Conservation (phyloP, 2,797 vertebrate species). For the Sarcoramphus papa region DNA sequence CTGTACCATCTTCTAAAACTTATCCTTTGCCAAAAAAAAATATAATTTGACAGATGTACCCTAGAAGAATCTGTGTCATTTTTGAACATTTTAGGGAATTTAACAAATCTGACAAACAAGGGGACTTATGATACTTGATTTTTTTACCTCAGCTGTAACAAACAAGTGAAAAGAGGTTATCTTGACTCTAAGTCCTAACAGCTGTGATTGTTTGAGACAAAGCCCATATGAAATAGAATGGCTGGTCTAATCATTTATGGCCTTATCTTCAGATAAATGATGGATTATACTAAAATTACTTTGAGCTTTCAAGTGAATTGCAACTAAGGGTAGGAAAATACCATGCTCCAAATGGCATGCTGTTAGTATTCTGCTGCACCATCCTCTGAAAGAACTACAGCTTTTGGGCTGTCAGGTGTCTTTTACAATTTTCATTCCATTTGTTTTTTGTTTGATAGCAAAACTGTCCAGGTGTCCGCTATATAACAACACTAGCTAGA, state of each 20-base stretch:
- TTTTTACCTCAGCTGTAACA: background rate
- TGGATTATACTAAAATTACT: constrained; percentile 38
- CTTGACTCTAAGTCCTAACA: background rate
- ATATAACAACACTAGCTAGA: background rate
- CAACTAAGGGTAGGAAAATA: background rate
- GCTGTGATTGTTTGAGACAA: background rate
- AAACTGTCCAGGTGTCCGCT: background rate
- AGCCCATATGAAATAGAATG: background rate
- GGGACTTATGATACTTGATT: background rate
- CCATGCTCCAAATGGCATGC: background rate
- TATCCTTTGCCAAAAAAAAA: background rate
- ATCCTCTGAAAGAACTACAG: background rate
- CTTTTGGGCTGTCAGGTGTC: background rate
- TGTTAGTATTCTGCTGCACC: constrained; percentile 18
- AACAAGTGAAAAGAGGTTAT: background rate
- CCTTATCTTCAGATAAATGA: constrained; percentile 29
- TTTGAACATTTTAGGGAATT: background rate
- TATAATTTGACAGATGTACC: background rate
- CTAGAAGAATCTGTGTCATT: background rate
- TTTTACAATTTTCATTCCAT: constrained; percentile 33
- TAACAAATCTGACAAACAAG: background rate
- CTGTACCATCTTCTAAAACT: background rate
- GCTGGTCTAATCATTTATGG: constrained; percentile 8
- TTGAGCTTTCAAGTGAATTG: constrained; percentile 36
- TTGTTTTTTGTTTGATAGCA: constrained; percentile 1